Evolutionary conservation across 1,140 invertebrate genomes (phyloP).

Genomic region (Bacillus rossius): DNA sequence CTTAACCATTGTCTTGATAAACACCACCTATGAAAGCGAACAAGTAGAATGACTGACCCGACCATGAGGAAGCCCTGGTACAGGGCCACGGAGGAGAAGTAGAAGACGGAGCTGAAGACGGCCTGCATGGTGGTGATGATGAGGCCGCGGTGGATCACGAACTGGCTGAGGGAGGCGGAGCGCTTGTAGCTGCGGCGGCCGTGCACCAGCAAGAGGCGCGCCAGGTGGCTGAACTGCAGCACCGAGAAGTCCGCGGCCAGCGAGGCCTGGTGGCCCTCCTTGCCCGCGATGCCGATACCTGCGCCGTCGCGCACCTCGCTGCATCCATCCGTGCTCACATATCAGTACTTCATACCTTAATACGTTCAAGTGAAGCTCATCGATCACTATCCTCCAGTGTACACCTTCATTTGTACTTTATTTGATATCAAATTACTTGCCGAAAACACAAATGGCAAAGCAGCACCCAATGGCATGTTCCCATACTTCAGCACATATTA

Average conservation of each 20-base stretch:
- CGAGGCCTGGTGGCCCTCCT: conserved; percentile 93
- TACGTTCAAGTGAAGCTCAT: too few species aligned
- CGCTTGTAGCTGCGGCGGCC: conserved; percentile 94
- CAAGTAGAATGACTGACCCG: conserved; percentile 49
- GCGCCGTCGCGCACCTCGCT: background rate
- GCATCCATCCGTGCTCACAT: too few species aligned
- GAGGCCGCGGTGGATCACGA: conserved; percentile 97
- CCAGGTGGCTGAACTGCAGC: conserved; percentile 84
- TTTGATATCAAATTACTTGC: too few species aligned
- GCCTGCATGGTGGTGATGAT: conserved; percentile 99
- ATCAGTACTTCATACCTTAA: too few species aligned
- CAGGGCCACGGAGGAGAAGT: conserved; percentile 93
- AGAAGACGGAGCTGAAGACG: conserved; percentile 98
- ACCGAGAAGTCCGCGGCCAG: conserved; percentile 99
- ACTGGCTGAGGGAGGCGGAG: conserved; percentile 93
- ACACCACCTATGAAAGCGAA: background rate
- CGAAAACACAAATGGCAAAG: too few species aligned
- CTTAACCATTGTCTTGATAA: too few species aligned
- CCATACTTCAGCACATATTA: too few species aligned
- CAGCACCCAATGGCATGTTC: too few species aligned
- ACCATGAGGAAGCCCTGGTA: conserved; percentile 99
- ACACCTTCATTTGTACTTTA: too few species aligned
- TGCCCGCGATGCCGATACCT: conserved; percentile 93
- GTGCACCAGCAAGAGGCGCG: conserved; percentile 87
- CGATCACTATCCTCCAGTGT: too few species aligned